Evolutionary conservation across 92 coral and sea anemone genomes (phyloP), one percentile per base, ranked within the genome.

Genomic region (Zoanthus solanderi): DNA sequence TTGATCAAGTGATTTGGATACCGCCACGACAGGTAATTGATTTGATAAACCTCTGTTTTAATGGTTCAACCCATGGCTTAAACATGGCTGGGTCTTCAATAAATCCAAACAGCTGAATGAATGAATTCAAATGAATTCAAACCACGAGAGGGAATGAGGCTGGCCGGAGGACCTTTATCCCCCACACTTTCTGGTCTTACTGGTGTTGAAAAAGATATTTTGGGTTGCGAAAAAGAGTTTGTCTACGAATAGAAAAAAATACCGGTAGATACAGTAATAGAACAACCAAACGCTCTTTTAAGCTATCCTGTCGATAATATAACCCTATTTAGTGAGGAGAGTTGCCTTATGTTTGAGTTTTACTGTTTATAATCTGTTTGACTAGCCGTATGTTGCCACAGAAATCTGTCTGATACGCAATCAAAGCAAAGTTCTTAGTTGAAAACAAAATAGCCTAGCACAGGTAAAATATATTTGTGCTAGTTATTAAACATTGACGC

Each of bases 251-350:
- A 53, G 14, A 23, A 53, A 76, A 76, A 66, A 76, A 76, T 76
- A 45, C 23, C 67, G 81, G 45, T 37, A 76, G 66, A 46, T 76
- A 76, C 34, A 76, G 16, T 74, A 74, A 23, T 23, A n/a, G 78
- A 74, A 74, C 78, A 74, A 45, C 29, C 29, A 15, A 74, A 44
- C 56, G 57, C 78, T 74, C 78, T 44, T 74, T 31, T 71, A 71
- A 72, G 76, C 50, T 31, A 47, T 31, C 76, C 76, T 31, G 50
- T 72, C 32, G 76, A 72, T 72, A 72, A 72, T 72, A 74, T 45
- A 74, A 74, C 78, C 58, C 56, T 74, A 29, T 72, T 72, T 53
- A 42, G 78, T 44, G 78, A 46, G 78, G 78, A 54, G 78, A 74
- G 57, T 45, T 74, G 9, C 57, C 78, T 74, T 74, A 57, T 74